Evolutionary conservation across 2,888 invertebrate species (phyloP), one percentile per base, ranked within the genome.

Genomic region (Macaria notata): DNA sequence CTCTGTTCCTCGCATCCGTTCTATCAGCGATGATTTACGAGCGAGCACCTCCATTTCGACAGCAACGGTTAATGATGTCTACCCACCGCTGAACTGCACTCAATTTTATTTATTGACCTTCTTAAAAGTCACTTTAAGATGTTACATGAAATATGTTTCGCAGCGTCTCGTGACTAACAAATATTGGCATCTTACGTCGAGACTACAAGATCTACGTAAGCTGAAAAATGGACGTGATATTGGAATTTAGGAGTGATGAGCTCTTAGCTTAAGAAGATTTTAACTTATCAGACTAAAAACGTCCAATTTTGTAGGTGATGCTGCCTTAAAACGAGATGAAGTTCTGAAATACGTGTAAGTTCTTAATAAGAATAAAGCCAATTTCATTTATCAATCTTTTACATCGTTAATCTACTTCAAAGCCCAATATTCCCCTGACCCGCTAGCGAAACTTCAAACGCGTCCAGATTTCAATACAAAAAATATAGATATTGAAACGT

Each of bases 21-120:
- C 69, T 72, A 76, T 74, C 80, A 75, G 71, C 72, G 68, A 79
- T 83, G 81, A 84, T 83, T 84, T 75, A 84, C 72, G 83, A 79
- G 62, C 70, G 49, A 65, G 69, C 72, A 70, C 67, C 65, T 62
- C 68, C 63, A 59, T 73, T 78, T 75, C 72, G 75, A 73, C 74
- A 75, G 72, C 73, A 71, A 69, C 68, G 71, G 73, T 76, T 81
- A 83, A 83, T 82, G 80, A 79, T 65, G 68, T 69, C 66, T 63
- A 66, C 66, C 72, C 70, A 68, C 68, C 67, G 55, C 31, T 54
- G 59, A 70, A 78, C 68, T 79, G 78, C 80, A 78, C 76, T 76
- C 70, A 69, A 76, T 77, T 78, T 81, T 77, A 78, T 82, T 79
- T 78, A 79, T 80, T 76, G 70, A 66, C 72, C 70, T 72, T 67